Evolutionary conservation across 1,140 invertebrate species (phyloP), one percentile per base, ranked within the genome.

Genomic region (Reticulitermes speratus): DNA sequence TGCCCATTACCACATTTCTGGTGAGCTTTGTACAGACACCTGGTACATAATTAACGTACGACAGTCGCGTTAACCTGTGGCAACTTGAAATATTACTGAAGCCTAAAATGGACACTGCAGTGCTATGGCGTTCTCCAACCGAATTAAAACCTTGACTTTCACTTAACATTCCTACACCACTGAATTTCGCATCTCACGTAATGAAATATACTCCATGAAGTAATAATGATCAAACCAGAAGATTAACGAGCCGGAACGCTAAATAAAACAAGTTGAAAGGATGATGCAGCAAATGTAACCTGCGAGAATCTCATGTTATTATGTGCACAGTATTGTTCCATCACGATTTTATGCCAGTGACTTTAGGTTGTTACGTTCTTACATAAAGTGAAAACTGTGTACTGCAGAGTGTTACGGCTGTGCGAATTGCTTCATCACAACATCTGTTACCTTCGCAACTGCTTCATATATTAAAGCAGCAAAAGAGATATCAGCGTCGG

Each of bases 81-180:
- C 52, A 2, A 55, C 52, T 55, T 5, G 14, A 55, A 55, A 55
- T 55, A 14, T 21, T 48, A 55, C 52, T 55, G 19, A 16, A 55
- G 52, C 52, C 52, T 5, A 55, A 55, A 55, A 55, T 55, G 52
- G 19, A 21, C 14, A 55, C 3, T 30, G 25, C 65, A 75, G 5
- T 11, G 65, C 6, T 30, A 8, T 2, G 19, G 6, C 19, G 6
- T 65, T 65, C 21, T n/a, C 59, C 21, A 65, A 30, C 7, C 5
- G n/a, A 75, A 75, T 75, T 6, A 65, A 75, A 75, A 75, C 65
- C 25, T 30, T 75, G 65, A 75, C 65, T 75, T 75, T 75, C 65
- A 65, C 65, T 75, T 55, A 19, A 75, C 25, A 75, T 8, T 75
- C 65, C 9, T 7, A 11, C 19, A 16, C 52, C 19, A 16, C n/a